These are phyloP conservation scores for Hoplostethus atlanticus DNA, from an alignment of 2,797 vertebrate species.

Conservation along the genomic window DNA sequence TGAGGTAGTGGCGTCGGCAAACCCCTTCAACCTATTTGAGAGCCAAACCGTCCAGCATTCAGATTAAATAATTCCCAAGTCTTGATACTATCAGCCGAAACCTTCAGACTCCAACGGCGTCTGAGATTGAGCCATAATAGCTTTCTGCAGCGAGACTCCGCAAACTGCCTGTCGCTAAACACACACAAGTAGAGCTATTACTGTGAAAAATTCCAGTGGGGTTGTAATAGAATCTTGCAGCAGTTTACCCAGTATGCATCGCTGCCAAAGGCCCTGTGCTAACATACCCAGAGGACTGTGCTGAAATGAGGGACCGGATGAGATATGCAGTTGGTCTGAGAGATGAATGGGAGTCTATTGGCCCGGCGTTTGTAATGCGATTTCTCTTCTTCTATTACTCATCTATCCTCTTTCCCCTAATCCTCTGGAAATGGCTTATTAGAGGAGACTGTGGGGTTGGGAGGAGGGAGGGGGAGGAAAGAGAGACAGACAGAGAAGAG, in stretches of 20 bases:
- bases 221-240: constrained; percentile 48
- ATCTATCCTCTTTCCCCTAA: constrained; percentile 45
- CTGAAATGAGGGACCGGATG: constrained; percentile 33
- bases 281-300: constrained; percentile 49
- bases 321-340: constrained; percentile 16
- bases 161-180: constrained; percentile 35
- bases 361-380: constrained; percentile 36
- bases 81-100: constrained; percentile 38
- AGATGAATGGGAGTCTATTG: constrained; percentile 34
- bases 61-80: constrained; percentile 35
- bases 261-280: constrained; percentile 34
- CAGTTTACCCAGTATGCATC: constrained; percentile 40
- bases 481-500: constrained; percentile 27
- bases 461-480: constrained; percentile 29
- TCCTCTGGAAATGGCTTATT: constrained; percentile 67
- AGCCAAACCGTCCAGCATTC: constrained; percentile 4
- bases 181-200: constrained; percentile 46
- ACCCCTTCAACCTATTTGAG: no score
- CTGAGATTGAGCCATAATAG: constrained; percentile 53
- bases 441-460: constrained; percentile 50
- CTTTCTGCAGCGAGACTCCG: constrained; percentile 31
- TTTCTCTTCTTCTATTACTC: constrained; percentile 42
- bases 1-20: background rate
- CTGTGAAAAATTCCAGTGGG: constrained; percentile 56
- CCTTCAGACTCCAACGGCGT: constrained; percentile 41